Evolutionary conservation across 2,888 invertebrate species (phyloP).

Genomic region (Hemistola chrysoprasaria): DNA sequence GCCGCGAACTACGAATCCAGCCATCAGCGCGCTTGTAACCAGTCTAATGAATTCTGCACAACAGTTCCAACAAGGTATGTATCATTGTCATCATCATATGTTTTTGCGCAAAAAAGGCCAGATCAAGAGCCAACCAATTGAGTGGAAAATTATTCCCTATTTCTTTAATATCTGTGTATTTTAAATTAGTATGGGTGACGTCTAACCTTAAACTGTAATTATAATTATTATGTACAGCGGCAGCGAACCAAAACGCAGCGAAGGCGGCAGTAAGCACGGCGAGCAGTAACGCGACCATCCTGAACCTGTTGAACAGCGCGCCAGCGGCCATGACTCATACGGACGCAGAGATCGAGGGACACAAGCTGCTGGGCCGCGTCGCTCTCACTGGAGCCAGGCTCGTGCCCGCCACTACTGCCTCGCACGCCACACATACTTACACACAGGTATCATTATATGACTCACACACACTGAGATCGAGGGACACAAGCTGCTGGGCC

Average conservation of each 20-base stretch:
- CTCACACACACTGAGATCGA: neutral
- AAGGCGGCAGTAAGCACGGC: constrained; percentile 74
- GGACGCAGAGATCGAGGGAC: constrained; percentile 49
- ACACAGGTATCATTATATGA: constrained; percentile 71
- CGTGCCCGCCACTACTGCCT: constrained; percentile 60
- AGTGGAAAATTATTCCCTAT: too few species aligned
- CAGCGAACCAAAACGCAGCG: constrained; percentile 71
- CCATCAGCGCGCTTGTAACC: constrained; percentile 89
- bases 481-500: neutral
- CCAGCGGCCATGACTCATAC: constrained; percentile 88
- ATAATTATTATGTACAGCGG: constrained; percentile 32
- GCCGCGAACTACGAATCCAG: constrained; percentile 83
- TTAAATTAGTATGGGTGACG: too few species aligned
- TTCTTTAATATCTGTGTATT: too few species aligned
- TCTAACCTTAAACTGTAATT: neutral
- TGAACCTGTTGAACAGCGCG: constrained; percentile 89
- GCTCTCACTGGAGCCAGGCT: constrained; percentile 78
- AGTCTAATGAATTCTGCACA: constrained; percentile 92
- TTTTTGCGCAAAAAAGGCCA: too few species aligned
- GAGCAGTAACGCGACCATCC: constrained; percentile 87
- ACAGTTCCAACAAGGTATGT: constrained; percentile 87
- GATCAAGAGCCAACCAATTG: too few species aligned
- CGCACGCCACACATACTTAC: constrained; percentile 63
- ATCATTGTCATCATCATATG: neutral
- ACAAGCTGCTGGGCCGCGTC: constrained; percentile 78